These are phyloP conservation scores for Lymantria monacha DNA, from an alignment of 2,888 invertebrate genomes.

Conservation along the genomic window DNA sequence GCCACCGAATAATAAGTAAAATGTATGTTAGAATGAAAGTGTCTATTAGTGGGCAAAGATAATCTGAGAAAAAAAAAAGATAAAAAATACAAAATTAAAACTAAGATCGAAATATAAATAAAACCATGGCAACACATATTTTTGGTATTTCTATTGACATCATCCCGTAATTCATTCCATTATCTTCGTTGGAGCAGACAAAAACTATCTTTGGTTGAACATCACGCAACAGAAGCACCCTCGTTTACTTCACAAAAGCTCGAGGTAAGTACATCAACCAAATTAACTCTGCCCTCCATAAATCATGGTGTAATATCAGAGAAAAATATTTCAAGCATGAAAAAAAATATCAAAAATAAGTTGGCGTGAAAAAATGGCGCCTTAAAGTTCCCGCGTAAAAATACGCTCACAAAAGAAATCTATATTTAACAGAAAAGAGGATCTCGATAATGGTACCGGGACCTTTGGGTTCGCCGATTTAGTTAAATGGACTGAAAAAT, in stretches of 20 bases:
- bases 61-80: too few species aligned
- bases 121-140: too few species aligned
- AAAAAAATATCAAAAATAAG: conserved; percentile 21
- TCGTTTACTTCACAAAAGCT: conserved; percentile 9
- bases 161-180: conserved; percentile 1
- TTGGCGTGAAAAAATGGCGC: conserved; percentile 14
- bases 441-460: conserved; percentile 36
- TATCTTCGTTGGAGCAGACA: conserved; percentile 3
- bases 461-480: conserved; percentile 60
- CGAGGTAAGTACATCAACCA: conserved; percentile 13
- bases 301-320: conserved; percentile 27
- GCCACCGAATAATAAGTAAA: too few species aligned
- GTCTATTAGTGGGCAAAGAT: too few species aligned
- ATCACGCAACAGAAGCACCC: conserved; percentile 8
- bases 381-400: conserved; percentile 25
- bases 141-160: background rate
- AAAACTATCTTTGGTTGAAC: background rate
- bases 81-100: too few species aligned
- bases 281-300: conserved; percentile 22
- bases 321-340: conserved; percentile 25
- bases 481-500: conserved; percentile 71
- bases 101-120: too few species aligned
- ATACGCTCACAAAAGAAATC: conserved; percentile 29
- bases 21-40: too few species aligned
- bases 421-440: conserved; percentile 43